Evolutionary conservation across 2,888 invertebrate species (phyloP).

Genomic region (Cosmorhoe ocellata): DNA sequence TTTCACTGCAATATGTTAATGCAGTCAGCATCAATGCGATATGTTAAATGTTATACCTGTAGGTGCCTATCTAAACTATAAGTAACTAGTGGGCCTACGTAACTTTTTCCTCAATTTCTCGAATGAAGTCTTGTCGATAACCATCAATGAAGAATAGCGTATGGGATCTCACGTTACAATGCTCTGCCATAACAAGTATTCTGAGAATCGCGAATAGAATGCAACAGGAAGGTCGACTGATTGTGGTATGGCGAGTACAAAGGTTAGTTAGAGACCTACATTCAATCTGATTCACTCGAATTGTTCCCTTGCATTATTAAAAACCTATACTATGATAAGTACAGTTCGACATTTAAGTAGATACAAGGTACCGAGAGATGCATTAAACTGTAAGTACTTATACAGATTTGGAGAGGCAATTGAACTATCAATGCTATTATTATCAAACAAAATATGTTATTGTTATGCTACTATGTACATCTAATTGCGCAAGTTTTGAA

Average conservation of each 20-base stretch:
- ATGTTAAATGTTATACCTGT: too few relatives aligned
- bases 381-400: background rate
- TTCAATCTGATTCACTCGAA: conserved; percentile 20
- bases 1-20: too few relatives aligned
- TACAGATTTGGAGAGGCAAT: background rate
- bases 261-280: conserved; percentile 11
- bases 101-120: too few relatives aligned
- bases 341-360: conserved; percentile 28
- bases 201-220: conserved; percentile 19
- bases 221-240: conserved; percentile 25
- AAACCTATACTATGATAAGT: conserved; percentile 19
- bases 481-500: conserved; percentile 33
- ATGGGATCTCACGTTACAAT: conserved; percentile 13
- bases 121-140: background rate
- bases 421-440: conserved; percentile 2
- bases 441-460: conserved; percentile 19
- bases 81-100: too few relatives aligned
- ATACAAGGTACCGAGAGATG: too few relatives aligned
- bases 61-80: too few relatives aligned
- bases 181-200: conserved; percentile 18
- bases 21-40: too few relatives aligned
- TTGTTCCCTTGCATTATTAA: conserved; percentile 21
- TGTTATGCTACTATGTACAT: too few relatives aligned
- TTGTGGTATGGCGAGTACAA: conserved; percentile 22
- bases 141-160: conserved; percentile 3